Conservation (phyloP, 2,797 vertebrate species). For the Poecilia wingei region DNA sequence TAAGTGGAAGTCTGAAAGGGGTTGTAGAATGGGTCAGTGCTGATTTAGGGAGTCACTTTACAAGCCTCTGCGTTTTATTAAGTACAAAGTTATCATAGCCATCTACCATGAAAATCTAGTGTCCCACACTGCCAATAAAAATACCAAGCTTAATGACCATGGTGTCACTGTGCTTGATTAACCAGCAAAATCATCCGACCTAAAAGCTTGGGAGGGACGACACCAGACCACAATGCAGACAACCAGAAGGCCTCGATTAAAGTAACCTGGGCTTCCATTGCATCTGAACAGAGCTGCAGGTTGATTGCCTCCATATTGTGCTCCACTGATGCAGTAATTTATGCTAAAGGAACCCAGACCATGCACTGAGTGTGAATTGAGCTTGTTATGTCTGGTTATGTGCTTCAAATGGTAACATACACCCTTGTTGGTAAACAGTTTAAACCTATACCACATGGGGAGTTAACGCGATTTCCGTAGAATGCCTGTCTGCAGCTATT, state of each 20-base stretch:
- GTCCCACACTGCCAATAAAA: background rate
- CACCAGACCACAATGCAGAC: background rate
- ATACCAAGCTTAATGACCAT: too few relatives aligned
- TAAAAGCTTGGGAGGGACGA: background rate
- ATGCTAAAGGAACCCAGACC: background rate
- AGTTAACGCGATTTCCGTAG: conserved; percentile 33
- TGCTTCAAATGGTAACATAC: conserved; percentile 18
- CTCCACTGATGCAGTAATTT: background rate
- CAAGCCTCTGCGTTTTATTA: background rate
- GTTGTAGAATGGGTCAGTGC: background rate
- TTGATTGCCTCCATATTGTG: background rate
- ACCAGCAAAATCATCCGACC: background rate
- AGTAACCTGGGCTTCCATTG: background rate
- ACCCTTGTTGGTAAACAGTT: conserved; percentile 39
- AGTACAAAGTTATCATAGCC: background rate
- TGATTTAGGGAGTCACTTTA: background rate
- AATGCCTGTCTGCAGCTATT: conserved; percentile 55
- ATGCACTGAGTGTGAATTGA: background rate
- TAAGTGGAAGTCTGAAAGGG: background rate
- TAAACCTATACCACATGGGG: conserved; percentile 33
- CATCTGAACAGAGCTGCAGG: background rate
- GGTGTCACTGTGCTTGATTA: background rate
- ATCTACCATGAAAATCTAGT: background rate
- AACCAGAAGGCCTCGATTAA: background rate
- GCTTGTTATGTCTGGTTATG: conserved; percentile 24